Base-by-base conservation (phyloP, 2,888 invertebrate species). In the Pantelozetes paolii region DNA sequence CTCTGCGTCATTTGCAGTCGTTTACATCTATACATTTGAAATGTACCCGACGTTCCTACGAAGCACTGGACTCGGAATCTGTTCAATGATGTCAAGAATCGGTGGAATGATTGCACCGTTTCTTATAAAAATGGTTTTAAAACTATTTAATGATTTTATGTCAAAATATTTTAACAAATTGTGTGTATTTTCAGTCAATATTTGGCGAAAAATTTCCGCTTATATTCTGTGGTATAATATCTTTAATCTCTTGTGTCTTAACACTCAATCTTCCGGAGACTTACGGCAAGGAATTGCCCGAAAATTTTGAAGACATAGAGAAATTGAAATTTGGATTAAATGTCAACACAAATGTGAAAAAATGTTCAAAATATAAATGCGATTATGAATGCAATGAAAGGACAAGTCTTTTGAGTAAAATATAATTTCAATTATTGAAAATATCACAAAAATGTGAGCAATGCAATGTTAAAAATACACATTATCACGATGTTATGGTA, bases 21-120 rank as follows among this genome's bases (percentile, higher is more conserved):
- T 89, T 81, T 89, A 89, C 81, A 88, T 89, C 1, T 85, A 88
- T 79, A 87, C 88, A 2, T 88, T 88, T 0, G 89, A 89, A 79
- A 81, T 89, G 3, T 83, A 88, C 76, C 89, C 88, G 0, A 88
- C 88, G 0, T 88, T 88, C 9, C 80, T 88, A 9, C 73, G 78
- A 54, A 78, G 74, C n/a, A 76, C 77, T 23, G 78, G 78, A 2
- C 74, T 78, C 26, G 78, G 78, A 9, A 48, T 78, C 23, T 77
- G 78, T 48, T 77, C 76, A 50, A 75, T 78, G 75, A 76, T 67
- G 71, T 74, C 77, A 23, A 71, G 78, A 18, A 3, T 77, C 32
- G 78, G 78, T 6, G 76, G 76, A 50, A 78, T 78, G 13, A 70
- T 74, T 20, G 78, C 78, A 13, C 78, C 78, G 18, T 36, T 77